Evolutionary conservation across 2,888 invertebrate species (phyloP).

Genomic region (Apamea anceps): DNA sequence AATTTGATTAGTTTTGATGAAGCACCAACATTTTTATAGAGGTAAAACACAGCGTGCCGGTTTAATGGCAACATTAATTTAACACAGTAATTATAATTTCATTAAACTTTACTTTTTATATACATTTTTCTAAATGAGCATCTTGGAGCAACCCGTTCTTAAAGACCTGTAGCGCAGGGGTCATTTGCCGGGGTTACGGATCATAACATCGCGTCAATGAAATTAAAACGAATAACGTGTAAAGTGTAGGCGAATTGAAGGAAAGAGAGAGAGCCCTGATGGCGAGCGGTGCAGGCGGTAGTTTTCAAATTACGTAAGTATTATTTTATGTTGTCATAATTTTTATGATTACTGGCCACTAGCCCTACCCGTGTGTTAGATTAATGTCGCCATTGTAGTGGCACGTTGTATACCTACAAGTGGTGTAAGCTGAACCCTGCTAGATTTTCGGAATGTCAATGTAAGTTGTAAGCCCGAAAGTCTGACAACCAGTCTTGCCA

Average conservation of each 20-base stretch:
- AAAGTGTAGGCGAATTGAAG: background rate
- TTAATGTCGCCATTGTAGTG: background rate
- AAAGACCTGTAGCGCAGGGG: background rate
- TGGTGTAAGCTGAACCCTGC: too few species aligned
- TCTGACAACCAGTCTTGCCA: too few species aligned
- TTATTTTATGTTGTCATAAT: background rate
- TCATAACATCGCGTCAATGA: background rate
- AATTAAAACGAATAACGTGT: background rate
- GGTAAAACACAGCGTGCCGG: background rate
- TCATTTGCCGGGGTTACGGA: background rate
- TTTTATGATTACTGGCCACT: background rate
- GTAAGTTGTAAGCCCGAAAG: too few species aligned
- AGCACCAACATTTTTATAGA: background rate
- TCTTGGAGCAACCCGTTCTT: background rate
- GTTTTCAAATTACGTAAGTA: background rate
- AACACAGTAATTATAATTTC: background rate
- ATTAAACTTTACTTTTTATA: background rate
- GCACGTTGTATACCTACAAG: background rate
- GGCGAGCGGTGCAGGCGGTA: background rate
- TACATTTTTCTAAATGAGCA: background rate
- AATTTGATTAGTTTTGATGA: conserved; percentile 8
- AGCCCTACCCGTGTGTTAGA: background rate
- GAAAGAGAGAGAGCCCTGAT: background rate
- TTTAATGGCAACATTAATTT: background rate
- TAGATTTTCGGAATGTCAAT: too few species aligned